A percentile compares a stretch with the other conserved stretches of the same genome.
Evolutionary conservation across 2,797 vertebrate genomes (phyloP).

Genomic region (Amblyraja radiata): DNA sequence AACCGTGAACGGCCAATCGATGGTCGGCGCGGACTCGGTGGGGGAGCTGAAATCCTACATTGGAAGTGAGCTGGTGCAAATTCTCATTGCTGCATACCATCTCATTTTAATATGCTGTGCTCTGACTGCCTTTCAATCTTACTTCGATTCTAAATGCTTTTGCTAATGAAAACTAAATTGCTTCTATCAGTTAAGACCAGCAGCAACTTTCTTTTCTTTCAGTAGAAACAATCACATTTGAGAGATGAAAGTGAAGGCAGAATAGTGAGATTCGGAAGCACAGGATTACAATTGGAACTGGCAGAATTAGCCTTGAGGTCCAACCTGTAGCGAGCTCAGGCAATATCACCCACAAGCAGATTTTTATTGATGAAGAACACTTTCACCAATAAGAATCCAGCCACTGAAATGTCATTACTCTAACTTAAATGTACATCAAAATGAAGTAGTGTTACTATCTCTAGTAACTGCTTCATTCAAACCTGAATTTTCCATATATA

Average conservation of each 20-base stretch:
- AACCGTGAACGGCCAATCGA: no score
- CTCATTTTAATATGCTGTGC: not conserved
- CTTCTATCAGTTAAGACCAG: not conserved
- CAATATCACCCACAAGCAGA: not conserved
- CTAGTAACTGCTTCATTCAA: not conserved
- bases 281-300: not conserved
- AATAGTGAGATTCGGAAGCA: not conserved
- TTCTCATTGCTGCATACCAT: not conserved
- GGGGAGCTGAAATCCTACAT: not conserved
- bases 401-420: not conserved
- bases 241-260: not conserved
- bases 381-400: not conserved
- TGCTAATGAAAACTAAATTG: constrained; percentile 29
- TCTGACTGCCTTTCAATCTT: not conserved
- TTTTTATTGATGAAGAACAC: not conserved
- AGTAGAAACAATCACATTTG: not conserved
- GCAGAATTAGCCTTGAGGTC: not conserved
- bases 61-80: not conserved
- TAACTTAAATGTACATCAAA: not conserved
- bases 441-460: not conserved
- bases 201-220: not conserved
- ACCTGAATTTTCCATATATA: not conserved
- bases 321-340: not conserved
- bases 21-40: no score
- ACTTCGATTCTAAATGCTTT: constrained; percentile 12